A percentile compares a stretch with the other conserved stretches of the same genome.
phyloP scores from a whole-genome alignment of 2,113 vertebrate species.

The Smithornis capensis region DNA sequence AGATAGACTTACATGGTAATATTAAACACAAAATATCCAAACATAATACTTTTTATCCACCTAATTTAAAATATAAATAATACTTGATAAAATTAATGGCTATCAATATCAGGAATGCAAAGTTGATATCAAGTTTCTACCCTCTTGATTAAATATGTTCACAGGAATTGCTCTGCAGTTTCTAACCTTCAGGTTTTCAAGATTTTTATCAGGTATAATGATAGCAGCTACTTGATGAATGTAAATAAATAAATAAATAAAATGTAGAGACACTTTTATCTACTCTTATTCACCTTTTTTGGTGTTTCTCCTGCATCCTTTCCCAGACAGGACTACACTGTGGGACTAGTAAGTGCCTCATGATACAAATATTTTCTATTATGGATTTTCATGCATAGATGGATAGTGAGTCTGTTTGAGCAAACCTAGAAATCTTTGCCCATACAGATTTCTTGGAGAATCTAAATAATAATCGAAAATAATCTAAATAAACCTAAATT shows the following conservation, averaged over 20 bases:
- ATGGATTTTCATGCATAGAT: not conserved
- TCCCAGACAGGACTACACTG: not conserved
- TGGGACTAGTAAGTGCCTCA: not conserved
- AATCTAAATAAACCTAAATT: not conserved
- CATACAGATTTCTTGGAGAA: not conserved
- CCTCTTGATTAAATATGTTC: not conserved
- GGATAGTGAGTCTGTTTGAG: not conserved
- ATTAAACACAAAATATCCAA: not conserved
- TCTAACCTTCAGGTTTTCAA: not conserved
- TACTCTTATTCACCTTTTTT: not conserved
- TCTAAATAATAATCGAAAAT: not conserved
- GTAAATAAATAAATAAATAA: not conserved
- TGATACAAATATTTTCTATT: not conserved
- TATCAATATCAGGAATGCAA: not conserved
- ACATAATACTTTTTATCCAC: not conserved
- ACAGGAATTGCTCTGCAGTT: not conserved
- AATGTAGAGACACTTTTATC: not conserved
- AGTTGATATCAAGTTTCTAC: not conserved
- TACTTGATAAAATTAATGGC: not conserved
- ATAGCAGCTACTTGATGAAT: not conserved
- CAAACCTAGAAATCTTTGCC: not conserved
- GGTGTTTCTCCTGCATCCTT: not conserved
- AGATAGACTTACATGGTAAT: not conserved
- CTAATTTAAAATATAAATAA: not conserved
- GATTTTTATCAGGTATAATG: not conserved